Evolutionary conservation across 2,797 vertebrate genomes (phyloP), one percentile per base, ranked within the genome.

Genomic region (Pantherophis alleghaniensis): DNA sequence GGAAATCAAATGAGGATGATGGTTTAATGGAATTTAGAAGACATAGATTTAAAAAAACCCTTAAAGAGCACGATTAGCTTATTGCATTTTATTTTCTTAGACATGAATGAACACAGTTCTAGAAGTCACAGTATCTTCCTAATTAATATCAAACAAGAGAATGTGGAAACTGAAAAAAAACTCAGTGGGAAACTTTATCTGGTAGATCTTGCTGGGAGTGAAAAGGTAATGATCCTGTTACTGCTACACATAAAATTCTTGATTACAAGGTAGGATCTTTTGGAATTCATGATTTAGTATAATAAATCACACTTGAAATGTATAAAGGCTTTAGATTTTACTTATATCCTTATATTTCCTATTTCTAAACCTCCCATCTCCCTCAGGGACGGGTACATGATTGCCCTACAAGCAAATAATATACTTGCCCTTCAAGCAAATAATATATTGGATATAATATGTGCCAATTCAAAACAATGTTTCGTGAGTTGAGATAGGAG

Each of bases 71-170:
- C 0, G 6, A 24, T 93, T 87, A 86, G 26, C 7, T 56, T 93
- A 59, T 14, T 66, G 87, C 92, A 79, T 91, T 90, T 1, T 96
- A 95, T 79, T 87, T 94, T 96, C 97, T 26, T 97, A 99, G 99
- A 99, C 94, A 99, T 99, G 99, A 99, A 99, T 1, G 99, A 99
- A 94, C 99, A 99, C 98, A 99, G 99, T 97, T 99, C 99, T 26
- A 98, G 99, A 96, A 99, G 99, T 95, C 99, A 99, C 98, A 99
- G 99, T 95, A 99, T 99, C 95, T 99, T 99, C 96, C 97, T 98
- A 95, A 99, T 99, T 95, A 99, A 98, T 95, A 99, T 99, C 97
- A 99, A 99, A 90, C 99, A 99, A 97, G 99, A 99, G 96, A 99
- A 99, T 5, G 96, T 99, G 96, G 99, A 99, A 95, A 99, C 99